Conservation (phyloP, 2,888 invertebrate species). For the Synergus itoensis region DNA sequence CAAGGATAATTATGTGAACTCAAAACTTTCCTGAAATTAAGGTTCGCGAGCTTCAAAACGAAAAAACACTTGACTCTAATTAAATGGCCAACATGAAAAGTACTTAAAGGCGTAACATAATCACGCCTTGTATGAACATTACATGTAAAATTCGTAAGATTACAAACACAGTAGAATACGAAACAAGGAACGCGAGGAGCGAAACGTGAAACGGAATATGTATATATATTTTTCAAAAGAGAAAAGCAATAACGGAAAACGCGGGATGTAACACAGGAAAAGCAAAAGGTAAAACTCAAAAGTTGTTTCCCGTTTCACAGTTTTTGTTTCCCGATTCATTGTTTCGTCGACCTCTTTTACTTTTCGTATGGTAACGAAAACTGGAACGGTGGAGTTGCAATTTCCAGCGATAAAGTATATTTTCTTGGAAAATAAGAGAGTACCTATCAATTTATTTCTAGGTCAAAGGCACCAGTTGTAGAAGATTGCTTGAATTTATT, state of each 20-base stretch:
- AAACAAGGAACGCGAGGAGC: not conserved
- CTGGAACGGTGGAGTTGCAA: not conserved
- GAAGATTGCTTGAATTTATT: not conserved
- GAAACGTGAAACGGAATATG: not conserved
- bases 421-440: not conserved
- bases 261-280: constrained; percentile 17
- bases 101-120: not conserved
- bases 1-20: constrained; percentile 3
- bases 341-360: constrained; percentile 17
- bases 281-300: constrained; percentile 7
- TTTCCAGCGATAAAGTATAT: not conserved
- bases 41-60: not conserved
- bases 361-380: not conserved
- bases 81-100: not conserved
- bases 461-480: not conserved
- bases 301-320: constrained; percentile 1
- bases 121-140: not conserved
- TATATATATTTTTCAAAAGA: not conserved
- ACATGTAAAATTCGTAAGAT: not conserved
- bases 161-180: not conserved
- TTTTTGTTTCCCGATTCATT: constrained; percentile 12
- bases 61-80: not conserved
- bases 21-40: constrained; percentile 1
- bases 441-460: not conserved
- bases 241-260: constrained; percentile 16